phyloP scores from a whole-genome alignment of 1,140 invertebrate genomes.

The Hyphantria cunea region DNA sequence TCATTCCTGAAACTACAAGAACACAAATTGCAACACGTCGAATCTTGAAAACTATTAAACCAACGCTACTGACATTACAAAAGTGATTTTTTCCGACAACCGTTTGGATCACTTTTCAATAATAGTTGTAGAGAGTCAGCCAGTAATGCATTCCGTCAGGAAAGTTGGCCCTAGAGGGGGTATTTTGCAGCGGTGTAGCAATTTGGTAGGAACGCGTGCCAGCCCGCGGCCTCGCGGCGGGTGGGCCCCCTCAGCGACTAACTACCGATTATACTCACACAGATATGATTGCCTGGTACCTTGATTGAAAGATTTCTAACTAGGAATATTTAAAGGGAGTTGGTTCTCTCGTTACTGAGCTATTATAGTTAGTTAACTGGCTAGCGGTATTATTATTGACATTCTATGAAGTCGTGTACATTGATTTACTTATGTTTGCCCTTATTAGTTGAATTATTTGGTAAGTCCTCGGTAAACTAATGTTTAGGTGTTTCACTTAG shows the following conservation, averaged over 20 bases:
- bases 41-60: too few species aligned
- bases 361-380: background rate
- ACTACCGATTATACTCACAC: conserved; percentile 60
- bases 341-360: too few species aligned
- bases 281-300: conserved; percentile 51
- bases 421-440: too few species aligned
- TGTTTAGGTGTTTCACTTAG: too few species aligned
- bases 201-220: conserved; percentile 60
- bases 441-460: too few species aligned
- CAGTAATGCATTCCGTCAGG: conserved; percentile 47
- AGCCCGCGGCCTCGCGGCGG: conserved; percentile 57
- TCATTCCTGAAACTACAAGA: too few species aligned
- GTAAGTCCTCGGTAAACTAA: too few species aligned
- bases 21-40: too few species aligned
- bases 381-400: background rate
- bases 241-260: conserved; percentile 48
- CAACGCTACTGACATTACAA: background rate
- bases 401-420: too few species aligned
- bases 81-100: background rate
- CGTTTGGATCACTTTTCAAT: background rate
- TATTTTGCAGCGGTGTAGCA: conserved; percentile 32
- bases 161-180: conserved; percentile 18
- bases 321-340: conserved; percentile 11
- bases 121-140: conserved; percentile 1
- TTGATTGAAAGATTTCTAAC: conserved; percentile 43